Evolutionary conservation across 2,888 invertebrate species (phyloP).

Genomic region (Latrodectus elegans): DNA sequence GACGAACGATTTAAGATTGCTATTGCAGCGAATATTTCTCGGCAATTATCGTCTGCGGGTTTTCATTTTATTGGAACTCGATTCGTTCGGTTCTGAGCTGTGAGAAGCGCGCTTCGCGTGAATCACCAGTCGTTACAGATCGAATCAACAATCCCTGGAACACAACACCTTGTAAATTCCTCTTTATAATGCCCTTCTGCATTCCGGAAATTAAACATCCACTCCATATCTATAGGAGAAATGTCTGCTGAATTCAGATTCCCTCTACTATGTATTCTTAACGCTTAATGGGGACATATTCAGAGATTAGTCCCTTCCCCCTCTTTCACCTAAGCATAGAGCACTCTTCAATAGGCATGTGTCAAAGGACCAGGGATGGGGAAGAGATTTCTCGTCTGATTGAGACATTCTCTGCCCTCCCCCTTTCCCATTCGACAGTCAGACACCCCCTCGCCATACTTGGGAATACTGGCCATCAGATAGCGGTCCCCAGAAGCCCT

Average conservation of each 20-base stretch:
- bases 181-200: background rate
- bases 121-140: background rate
- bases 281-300: conserved; percentile 56
- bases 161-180: conserved; percentile 3
- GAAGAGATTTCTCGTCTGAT: conserved; percentile 37
- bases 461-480: conserved; percentile 47
- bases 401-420: conserved; percentile 40
- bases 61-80: too few species aligned
- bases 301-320: conserved; percentile 30
- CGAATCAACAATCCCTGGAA: background rate
- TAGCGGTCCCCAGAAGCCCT: conserved; percentile 44
- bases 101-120: too few species aligned
- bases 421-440: background rate
- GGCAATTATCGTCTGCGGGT: too few species aligned
- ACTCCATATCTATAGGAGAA: background rate
- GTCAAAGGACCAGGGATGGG: background rate
- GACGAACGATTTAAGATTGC: too few species aligned
- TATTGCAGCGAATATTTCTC: too few species aligned
- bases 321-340: background rate
- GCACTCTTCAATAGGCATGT: conserved; percentile 26
- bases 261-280: conserved; percentile 21
- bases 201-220: conserved; percentile 8
- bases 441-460: background rate
- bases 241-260: conserved; percentile 6
- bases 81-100: too few species aligned